Conservation (phyloP, 2,113 vertebrate genomes). For the Leptodactylus fuscus region DNA sequence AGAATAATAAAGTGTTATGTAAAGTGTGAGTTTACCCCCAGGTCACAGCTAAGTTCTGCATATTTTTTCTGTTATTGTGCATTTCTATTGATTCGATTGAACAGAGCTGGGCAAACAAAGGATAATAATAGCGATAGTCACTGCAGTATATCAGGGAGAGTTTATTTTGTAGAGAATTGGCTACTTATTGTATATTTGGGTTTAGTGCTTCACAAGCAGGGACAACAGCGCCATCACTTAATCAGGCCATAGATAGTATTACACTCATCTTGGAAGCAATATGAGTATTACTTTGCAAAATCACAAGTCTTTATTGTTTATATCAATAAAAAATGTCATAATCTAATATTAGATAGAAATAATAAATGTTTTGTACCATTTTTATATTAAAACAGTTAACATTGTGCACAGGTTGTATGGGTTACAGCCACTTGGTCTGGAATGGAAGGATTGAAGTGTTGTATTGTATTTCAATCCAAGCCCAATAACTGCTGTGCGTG, state of each 20-base stretch:
- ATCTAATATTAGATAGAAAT: not conserved
- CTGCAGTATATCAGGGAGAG: not conserved
- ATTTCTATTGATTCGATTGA: constrained; percentile 10
- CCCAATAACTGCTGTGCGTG: no score
- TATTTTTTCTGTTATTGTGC: not conserved
- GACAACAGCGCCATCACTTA: not conserved
- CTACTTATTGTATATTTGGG: not conserved
- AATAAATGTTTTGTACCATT: not conserved
- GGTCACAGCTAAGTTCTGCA: not conserved
- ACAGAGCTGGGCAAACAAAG: not conserved
- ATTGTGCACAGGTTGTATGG: no score
- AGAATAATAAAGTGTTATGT: not conserved
- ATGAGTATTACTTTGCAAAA: not conserved
- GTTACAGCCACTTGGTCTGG: no score
- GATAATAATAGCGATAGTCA: not conserved
- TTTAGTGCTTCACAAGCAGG: not conserved
- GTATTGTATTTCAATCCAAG: no score
- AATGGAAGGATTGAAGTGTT: no score
- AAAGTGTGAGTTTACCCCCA: not conserved
- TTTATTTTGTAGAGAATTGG: not conserved
- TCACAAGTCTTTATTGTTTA: not conserved
- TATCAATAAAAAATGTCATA: not conserved
- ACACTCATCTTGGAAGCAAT: not conserved
- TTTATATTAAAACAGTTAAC: no score
- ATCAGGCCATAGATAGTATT: not conserved